Base-by-base conservation (phyloP, 2,888 invertebrate genomes). In the Euphydryas editha region DNA sequence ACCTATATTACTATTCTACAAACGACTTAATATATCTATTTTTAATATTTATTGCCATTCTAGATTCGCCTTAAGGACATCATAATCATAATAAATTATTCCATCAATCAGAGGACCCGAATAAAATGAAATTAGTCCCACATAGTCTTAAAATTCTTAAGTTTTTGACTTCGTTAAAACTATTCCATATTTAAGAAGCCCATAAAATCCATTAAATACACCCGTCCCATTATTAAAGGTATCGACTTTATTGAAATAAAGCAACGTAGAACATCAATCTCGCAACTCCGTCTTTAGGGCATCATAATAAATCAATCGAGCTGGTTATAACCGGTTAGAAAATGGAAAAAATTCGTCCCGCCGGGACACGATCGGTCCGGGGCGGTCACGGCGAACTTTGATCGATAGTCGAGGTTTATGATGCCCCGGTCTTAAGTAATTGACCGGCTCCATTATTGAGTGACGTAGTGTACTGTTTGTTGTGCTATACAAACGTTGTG, bases 381-480 rank as follows among this genome's bases (percentile, higher is more conserved):
- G 65, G 68, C 73, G 72, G 74, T 72, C 73, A 74, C 70, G 76
- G 82, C 81, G 83, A 87, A 87, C 88, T 89, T 90, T 92, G 91
- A 91, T 91, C 88, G 90, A 92, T 90, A 83, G 85, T 77, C 82
- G 72, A 83, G 49, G 88, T 89, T 88, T 90, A 90, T 90, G 90
- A 89, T 88, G 82, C 82, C 83, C 82, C 81, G 85, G 84, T 86
- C 88, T 90, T 89, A 92, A 90, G 91, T 92, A 91, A 92, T 92
- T 92, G 91, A 88, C 88, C 85, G 82, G 81, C 80, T 86, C 90
- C 88, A 92, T 92, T 90, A 91, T 86, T 80, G 75, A 68, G 77
- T 18, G 77, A 76, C 75, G 78, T 20, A 11, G 21, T 13, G 51
- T 51, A 51, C n/a, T 8, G n/a, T n/a, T 30, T 55, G 61, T 55